Evolutionary conservation across 2,113 vertebrate genomes (phyloP), one percentile per base, ranked within the genome.

Genomic region (Nothobranchius furzeri): DNA sequence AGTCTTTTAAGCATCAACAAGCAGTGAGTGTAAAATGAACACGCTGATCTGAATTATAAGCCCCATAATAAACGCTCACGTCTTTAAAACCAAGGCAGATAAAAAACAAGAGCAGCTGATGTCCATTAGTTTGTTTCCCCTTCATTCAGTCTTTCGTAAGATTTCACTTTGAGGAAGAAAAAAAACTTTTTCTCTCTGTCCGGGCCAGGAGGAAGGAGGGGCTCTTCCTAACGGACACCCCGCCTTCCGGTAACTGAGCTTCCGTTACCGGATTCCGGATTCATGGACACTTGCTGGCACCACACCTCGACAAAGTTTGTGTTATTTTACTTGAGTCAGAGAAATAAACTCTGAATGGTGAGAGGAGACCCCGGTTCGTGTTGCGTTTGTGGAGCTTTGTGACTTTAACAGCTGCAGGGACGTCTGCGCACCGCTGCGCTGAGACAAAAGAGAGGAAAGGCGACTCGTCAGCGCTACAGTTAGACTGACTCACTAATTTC

Each of bases 171-270:
- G 0, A 11, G 7, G 11, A 2, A 12, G 46, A n/a, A 58, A 50
- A 81, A 40, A 7, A 7, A 9, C 9, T 20, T 61, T 46, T 40
- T n/a, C 45, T n/a, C 12, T 54, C 1, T 30, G 69, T 69, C 43
- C 63, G 11, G 59, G 8, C 17, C 17, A 49, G 9, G 63, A 52
- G 70, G 88, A 88, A 67, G 86, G 90, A 12, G 24, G 7, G 36
- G 49, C 52, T 62, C 58, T 62, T 79, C 60, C 81, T 1, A 56
- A 57, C 83, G 89, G 88, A 91, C 82, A 88, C 88, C 75, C 87
- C 89, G 84, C 85, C 91, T 81, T 24, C 74, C 76, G 83, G 85
- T 61, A 53, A 66, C 17, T 25, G 37, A 52, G 82, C 79, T 88
- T 90, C 90, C 88, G 70, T 62, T 74, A 48, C 47, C 69, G 82